Conservation (phyloP, 53 echinoderm and acorn worm species). For the Pentamera pediparva region DNA sequence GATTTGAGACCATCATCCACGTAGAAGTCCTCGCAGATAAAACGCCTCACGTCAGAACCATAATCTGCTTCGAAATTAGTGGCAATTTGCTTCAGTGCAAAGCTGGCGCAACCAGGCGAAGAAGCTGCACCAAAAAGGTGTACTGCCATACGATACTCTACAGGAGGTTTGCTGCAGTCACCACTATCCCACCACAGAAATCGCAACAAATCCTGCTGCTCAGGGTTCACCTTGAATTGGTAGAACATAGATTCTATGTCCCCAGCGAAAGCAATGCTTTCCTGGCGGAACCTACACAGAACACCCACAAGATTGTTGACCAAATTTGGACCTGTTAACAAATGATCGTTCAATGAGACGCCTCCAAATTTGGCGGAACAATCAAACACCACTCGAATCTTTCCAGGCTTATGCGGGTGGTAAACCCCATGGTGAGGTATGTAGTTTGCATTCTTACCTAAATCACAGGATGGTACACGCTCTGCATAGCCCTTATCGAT, state of each 20-base stretch:
- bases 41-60: constrained; percentile 29
- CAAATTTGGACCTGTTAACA: constrained; percentile 47
- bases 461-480: not conserved
- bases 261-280: constrained; percentile 31
- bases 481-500: constrained; percentile 26
- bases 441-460: constrained; percentile 11
- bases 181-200: constrained; percentile 55
- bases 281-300: constrained; percentile 46
- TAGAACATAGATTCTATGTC: constrained; percentile 58
- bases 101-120: constrained; percentile 48
- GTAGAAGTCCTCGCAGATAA: constrained; percentile 35
- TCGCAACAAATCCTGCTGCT: constrained; percentile 34
- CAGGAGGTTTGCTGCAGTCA: constrained; percentile 2
- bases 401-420: constrained; percentile 28
- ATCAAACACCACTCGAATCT: constrained; percentile 45
- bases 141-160: constrained; percentile 42
- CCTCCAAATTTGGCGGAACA: constrained; percentile 37
- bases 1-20: constrained; percentile 36
- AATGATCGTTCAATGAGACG: constrained; percentile 44
- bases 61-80: constrained; percentile 30
- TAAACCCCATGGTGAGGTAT: constrained; percentile 47
- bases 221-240: constrained; percentile 36
- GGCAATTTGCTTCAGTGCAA: constrained; percentile 42
- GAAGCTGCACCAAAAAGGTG: constrained; percentile 47
- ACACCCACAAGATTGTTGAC: constrained; percentile 47